Percentiles rank a stretch among this genome's conserved stretches.
These are phyloP conservation scores for Ichneumoninae sp. DNA, from an alignment of 2,888 invertebrate species.

Conservation along the genomic window DNA sequence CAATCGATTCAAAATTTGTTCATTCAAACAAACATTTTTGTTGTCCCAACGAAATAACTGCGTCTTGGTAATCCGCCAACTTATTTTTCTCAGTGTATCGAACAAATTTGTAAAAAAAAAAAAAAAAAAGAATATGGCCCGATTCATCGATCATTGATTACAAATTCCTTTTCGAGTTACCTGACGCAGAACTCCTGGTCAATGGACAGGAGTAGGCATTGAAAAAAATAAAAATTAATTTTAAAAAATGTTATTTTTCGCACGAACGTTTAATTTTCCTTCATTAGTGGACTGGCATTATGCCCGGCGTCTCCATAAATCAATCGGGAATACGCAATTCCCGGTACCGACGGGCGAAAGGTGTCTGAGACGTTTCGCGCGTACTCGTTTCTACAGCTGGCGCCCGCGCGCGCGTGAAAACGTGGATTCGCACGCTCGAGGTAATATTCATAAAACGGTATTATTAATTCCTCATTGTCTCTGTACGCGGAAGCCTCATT, in stretches of 20 bases:
- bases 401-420: slow-evolving; percentile 72
- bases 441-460: slow-evolving; percentile 81
- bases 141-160: no score
- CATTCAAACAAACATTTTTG: no score
- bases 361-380: slow-evolving; percentile 51
- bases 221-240: not conserved
- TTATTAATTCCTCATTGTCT: slow-evolving; percentile 83
- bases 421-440: slow-evolving; percentile 82
- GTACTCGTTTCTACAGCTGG: slow-evolving; percentile 65
- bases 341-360: slow-evolving; percentile 41
- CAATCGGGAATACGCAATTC: slow-evolving; percentile 43
- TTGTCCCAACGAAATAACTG: no score
- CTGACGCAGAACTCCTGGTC: no score
- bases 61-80: no score
- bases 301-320: slow-evolving; percentile 17
- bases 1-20: no score
- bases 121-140: no score
- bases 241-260: not conserved
- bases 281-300: not conserved
- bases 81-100: no score
- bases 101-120: no score
- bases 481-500: slow-evolving; percentile 67
- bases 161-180: no score
- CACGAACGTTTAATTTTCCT: not conserved
- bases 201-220: not conserved